phyloP scores from a whole-genome alignment of 2,113 vertebrate species.

The Pontoporia blainvillei region DNA sequence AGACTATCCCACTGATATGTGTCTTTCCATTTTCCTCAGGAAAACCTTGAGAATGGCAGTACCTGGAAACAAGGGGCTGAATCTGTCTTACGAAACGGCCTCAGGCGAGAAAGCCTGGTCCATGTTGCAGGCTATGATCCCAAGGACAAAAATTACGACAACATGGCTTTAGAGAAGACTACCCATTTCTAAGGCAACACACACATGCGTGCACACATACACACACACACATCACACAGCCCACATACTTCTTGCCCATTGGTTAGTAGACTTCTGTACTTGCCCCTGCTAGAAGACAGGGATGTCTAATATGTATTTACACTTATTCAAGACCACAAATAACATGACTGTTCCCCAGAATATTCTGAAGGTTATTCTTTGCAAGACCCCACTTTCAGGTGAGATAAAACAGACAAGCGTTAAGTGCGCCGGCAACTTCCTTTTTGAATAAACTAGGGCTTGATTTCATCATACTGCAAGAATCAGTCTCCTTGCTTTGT shows the following conservation, averaged over 20 bases:
- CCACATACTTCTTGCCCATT: not conserved
- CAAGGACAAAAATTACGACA: constrained; percentile 77
- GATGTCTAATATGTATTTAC: constrained; percentile 28
- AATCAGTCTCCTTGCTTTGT: not conserved
- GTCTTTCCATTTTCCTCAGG: constrained; percentile 63
- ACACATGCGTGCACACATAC: accelerated
- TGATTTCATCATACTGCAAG: not conserved
- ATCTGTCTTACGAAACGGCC: constrained; percentile 56
- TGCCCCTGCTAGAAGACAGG: not conserved
- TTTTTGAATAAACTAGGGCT: not conserved
- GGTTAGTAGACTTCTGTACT: not conserved
- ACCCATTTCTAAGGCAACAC: constrained; percentile 70
- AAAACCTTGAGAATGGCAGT: constrained; percentile 56
- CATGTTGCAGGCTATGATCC: constrained; percentile 64
- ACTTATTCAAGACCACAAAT: constrained; percentile 56
- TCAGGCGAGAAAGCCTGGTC: constrained; percentile 40
- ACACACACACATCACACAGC: not conserved
- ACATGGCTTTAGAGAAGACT: constrained; percentile 72
- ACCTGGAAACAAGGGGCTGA: constrained; percentile 57
- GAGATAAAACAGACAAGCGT: not conserved
- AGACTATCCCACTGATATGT: not conserved
- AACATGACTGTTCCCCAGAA: not conserved
- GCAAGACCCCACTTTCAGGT: not conserved
- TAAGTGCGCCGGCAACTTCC: not conserved
- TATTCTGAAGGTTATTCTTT: not conserved